phyloP scores from a whole-genome alignment of 2,797 vertebrate genomes.

The Amphiprion clarkii region DNA sequence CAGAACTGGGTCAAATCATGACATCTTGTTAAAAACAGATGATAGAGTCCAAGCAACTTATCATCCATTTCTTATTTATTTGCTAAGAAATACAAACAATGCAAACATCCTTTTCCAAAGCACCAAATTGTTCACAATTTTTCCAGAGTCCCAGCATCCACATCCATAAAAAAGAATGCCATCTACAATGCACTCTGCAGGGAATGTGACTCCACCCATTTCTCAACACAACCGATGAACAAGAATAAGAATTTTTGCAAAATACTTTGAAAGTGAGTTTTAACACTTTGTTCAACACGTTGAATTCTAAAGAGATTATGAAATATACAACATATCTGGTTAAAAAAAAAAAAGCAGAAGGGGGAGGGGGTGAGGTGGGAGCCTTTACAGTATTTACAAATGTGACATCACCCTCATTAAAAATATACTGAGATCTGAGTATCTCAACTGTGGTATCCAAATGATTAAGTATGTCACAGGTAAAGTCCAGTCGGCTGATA shows the following conservation, averaged over 20 bases:
- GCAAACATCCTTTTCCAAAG: slow-evolving; percentile 75
- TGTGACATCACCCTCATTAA: slow-evolving; percentile 40
- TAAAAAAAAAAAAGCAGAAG: slow-evolving; percentile 32
- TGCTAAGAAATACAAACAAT: slow-evolving; percentile 83
- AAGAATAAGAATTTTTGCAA: slow-evolving; percentile 45
- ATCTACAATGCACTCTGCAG: slow-evolving; percentile 39
- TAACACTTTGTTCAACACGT: slow-evolving; percentile 55
- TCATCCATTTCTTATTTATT: slow-evolving; percentile 81
- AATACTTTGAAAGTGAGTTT: slow-evolving; percentile 49
- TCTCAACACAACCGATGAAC: slow-evolving; percentile 41
- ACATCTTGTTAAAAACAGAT: slow-evolving; percentile 23
- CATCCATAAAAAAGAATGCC: slow-evolving; percentile 52
- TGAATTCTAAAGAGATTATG: slow-evolving; percentile 50
- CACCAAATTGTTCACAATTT: slow-evolving; percentile 57
- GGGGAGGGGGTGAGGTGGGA: neutral
- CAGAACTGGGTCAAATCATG: too few species aligned
- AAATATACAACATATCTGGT: slow-evolving; percentile 71
- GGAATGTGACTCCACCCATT: slow-evolving; percentile 39
- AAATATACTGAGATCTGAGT: slow-evolving; percentile 49
- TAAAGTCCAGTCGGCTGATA: neutral
- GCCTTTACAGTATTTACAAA: slow-evolving; percentile 77
- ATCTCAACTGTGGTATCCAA: slow-evolving; percentile 42
- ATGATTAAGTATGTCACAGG: slow-evolving; percentile 30
- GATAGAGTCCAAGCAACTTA: slow-evolving; percentile 48
- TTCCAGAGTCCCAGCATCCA: slow-evolving; percentile 37